Evolutionary conservation across 2,888 invertebrate genomes (phyloP).

Genomic region (Epinotia ramella): DNA sequence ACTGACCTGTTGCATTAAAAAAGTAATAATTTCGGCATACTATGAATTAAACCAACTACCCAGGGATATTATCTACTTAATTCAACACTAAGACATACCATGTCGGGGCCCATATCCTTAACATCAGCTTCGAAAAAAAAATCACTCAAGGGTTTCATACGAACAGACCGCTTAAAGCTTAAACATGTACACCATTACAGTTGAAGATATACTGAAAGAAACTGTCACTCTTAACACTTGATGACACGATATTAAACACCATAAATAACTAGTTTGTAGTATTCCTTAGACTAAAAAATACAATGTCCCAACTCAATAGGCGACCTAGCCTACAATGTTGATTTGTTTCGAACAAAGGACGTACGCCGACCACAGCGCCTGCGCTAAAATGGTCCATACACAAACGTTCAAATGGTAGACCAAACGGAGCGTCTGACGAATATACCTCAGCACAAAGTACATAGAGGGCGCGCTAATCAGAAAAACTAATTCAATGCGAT

Average conservation of each 20-base stretch:
- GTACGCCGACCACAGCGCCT: slow-evolving; percentile 83
- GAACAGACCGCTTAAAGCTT: slow-evolving; percentile 80
- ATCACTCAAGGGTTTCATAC: slow-evolving; percentile 89
- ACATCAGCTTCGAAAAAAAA: slow-evolving; percentile 89
- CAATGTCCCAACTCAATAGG: slow-evolving; percentile 70
- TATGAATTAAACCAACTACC: slow-evolving; percentile 76
- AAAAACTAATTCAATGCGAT: not conserved
- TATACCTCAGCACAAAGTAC: slow-evolving; percentile 55
- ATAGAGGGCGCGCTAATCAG: slow-evolving; percentile 74
- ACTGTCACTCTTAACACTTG: slow-evolving; percentile 63
- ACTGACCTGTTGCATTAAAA: slow-evolving; percentile 86
- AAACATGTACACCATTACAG: slow-evolving; percentile 73
- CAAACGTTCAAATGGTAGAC: slow-evolving; percentile 47
- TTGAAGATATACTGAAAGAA: slow-evolving; percentile 67
- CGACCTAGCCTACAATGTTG: slow-evolving; percentile 81
- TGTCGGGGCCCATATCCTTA: slow-evolving; percentile 93
- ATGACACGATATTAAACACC: slow-evolving; percentile 61
- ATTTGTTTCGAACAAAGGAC: slow-evolving; percentile 86
- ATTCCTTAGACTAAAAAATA: slow-evolving; percentile 66
- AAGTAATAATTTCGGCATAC: slow-evolving; percentile 64
- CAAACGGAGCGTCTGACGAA: slow-evolving; percentile 68
- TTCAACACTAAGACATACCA: slow-evolving; percentile 85
- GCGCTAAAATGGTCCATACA: slow-evolving; percentile 75
- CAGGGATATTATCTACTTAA: slow-evolving; percentile 56
- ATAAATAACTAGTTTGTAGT: slow-evolving; percentile 60